A percentile compares a stretch with the other conserved stretches of the same genome.
These are phyloP conservation scores for Drosophila neocordata DNA, from an alignment of 1,140 invertebrate genomes.

Conservation along the genomic window DNA sequence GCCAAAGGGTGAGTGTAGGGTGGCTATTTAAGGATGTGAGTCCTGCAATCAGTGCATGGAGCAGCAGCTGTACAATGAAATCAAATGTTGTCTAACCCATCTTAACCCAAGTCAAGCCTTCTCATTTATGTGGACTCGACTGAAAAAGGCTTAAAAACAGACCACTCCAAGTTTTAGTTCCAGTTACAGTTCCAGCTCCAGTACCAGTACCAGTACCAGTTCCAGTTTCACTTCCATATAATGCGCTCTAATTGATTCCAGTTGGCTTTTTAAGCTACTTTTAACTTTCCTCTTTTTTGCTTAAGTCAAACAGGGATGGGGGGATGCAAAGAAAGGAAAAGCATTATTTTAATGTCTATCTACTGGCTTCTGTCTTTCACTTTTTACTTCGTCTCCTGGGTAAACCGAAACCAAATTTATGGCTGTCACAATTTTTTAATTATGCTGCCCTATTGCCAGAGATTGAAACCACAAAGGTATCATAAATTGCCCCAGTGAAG, in stretches of 20 bases:
- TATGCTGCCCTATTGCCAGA: constrained; percentile 72
- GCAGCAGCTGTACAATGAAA: constrained; percentile 43
- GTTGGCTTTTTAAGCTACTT: constrained; percentile 58
- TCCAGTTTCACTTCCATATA: constrained; percentile 42
- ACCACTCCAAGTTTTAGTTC: constrained; percentile 17
- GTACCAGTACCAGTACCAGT: background rate
- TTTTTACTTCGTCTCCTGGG: constrained; percentile 18
- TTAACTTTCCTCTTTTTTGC: constrained; percentile 3
- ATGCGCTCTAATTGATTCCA: constrained; percentile 71
- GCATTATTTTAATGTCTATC: constrained; percentile 38
- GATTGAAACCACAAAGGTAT: constrained; percentile 80
- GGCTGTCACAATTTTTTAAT: constrained; percentile 79
- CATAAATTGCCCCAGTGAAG: constrained; percentile 64
- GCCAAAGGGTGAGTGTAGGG: constrained; percentile 2
- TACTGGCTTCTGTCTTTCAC: constrained; percentile 8
- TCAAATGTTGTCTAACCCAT: constrained; percentile 47
- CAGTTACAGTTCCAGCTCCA: background rate
- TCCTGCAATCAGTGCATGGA: constrained; percentile 47
- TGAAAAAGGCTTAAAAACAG: constrained; percentile 42
- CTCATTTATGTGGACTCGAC: background rate
- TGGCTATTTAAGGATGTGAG: constrained; percentile 38
- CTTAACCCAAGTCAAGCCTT: background rate
- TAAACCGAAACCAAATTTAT: constrained; percentile 60
- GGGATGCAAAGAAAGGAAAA: background rate
- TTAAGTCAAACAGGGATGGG: background rate